phyloP scores from a whole-genome alignment of 1,140 invertebrate species.

The Physella acuta region DNA sequence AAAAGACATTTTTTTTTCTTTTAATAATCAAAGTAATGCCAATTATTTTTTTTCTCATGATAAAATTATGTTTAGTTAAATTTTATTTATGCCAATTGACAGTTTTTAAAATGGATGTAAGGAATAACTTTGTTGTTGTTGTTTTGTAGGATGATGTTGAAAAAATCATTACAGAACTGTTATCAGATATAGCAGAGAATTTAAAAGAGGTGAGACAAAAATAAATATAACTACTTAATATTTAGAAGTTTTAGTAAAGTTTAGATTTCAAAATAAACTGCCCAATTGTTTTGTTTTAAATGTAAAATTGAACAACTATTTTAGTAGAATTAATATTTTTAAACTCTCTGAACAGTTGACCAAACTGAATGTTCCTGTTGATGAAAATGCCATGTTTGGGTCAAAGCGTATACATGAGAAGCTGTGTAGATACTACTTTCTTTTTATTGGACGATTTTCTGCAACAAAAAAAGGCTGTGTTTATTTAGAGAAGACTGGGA shows the following conservation, averaged over 20 bases:
- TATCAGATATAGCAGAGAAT: conserved; percentile 77
- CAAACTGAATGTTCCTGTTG: conserved; percentile 65
- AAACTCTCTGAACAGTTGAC: conserved; percentile 64
- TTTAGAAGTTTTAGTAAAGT: background rate
- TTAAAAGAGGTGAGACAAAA: conserved; percentile 61
- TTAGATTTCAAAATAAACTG: too few species aligned
- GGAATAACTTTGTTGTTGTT: too few species aligned
- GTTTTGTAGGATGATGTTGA: conserved; percentile 63
- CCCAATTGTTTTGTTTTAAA: too few species aligned
- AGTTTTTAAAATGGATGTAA: too few species aligned
- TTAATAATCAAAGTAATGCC: too few species aligned
- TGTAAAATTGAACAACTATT: background rate
- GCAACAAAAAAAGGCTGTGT: conserved; percentile 73
- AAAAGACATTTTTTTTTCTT: too few species aligned
- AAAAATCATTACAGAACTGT: conserved; percentile 73
- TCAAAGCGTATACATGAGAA: conserved; percentile 84
- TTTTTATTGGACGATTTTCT: conserved; percentile 85
- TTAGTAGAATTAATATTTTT: background rate
- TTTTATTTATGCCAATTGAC: too few species aligned
- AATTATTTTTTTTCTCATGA: too few species aligned
- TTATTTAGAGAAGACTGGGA: conserved; percentile 72
- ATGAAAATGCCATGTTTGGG: conserved; percentile 69
- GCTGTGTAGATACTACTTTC: conserved; percentile 89
- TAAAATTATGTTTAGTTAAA: too few species aligned
- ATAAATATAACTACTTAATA: background rate